Evolutionary conservation across 2,113 vertebrate species (phyloP).

Genomic region (Neolamprologus toae): DNA sequence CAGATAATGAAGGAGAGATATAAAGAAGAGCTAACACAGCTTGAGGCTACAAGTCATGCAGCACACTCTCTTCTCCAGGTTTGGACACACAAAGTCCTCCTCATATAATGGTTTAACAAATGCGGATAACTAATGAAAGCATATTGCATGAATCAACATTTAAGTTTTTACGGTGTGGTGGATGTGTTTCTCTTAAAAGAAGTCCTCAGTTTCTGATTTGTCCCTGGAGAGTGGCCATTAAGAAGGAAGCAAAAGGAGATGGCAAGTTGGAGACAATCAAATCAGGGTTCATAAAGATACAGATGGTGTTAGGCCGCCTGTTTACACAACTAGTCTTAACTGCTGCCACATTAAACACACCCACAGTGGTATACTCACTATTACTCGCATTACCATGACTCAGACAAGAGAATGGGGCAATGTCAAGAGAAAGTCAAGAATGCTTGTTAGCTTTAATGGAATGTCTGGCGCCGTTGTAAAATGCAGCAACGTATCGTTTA

Average conservation of each 20-base stretch:
- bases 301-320: constrained; percentile 35
- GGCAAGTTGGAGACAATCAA: constrained; percentile 17
- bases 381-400: constrained; percentile 20
- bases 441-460: constrained; percentile 33
- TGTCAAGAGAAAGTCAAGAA: constrained; percentile 55
- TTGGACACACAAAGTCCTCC: not conserved
- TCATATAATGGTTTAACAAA: not conserved
- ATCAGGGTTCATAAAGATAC: constrained; percentile 33
- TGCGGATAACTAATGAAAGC: not conserved
- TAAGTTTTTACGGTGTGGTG: constrained; percentile 11
- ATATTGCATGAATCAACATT: not conserved
- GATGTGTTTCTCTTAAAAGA: constrained; percentile 6
- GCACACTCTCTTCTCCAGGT: not conserved
- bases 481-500: not conserved
- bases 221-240: constrained; percentile 13
- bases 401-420: constrained; percentile 32
- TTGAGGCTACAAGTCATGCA: not conserved
- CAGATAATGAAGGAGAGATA: not conserved
- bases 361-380: constrained; percentile 10
- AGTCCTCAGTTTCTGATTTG: not conserved
- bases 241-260: not conserved
- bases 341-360: constrained; percentile 27
- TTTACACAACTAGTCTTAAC: constrained; percentile 39
- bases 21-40: not conserved
- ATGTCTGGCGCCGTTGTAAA: not conserved